Evolutionary conservation across 2,797 vertebrate species (phyloP).

Genomic region (Micrastur ruficollis): DNA sequence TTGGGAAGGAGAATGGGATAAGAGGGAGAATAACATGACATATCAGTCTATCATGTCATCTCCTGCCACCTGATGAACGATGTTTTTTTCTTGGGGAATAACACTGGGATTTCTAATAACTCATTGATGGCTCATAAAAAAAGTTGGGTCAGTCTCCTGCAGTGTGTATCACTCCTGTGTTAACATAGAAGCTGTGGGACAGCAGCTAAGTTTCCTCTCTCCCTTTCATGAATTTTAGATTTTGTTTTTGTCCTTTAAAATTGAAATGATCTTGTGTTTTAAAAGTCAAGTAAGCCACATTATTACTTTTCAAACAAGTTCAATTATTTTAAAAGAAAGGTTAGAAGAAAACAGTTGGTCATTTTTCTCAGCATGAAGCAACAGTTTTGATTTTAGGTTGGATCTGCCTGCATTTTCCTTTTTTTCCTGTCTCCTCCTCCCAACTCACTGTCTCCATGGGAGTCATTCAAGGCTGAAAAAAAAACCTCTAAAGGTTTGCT

Average conservation of each 20-base stretch:
- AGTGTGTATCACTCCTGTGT: slow-evolving; percentile 17
- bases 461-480: not conserved
- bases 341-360: not conserved
- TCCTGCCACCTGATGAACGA: slow-evolving; percentile 49
- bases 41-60: not conserved
- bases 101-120: slow-evolving; percentile 63
- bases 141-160: slow-evolving; percentile 38
- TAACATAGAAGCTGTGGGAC: not conserved
- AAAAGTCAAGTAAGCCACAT: not conserved
- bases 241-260: slow-evolving; percentile 25
- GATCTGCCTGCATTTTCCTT: not conserved
- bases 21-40: not conserved
- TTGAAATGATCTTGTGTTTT: slow-evolving; percentile 4
- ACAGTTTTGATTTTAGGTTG: not conserved
- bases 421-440: not conserved
- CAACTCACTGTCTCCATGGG: not conserved
- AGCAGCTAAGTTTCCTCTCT: not conserved
- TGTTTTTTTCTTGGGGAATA: slow-evolving; percentile 17
- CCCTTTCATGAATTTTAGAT: slow-evolving; percentile 18
- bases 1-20: not conserved
- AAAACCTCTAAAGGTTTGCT: not conserved
- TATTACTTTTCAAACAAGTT: slow-evolving; percentile 22
- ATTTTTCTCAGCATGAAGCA: not conserved
- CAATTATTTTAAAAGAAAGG: not conserved
- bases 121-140: slow-evolving; percentile 60